A percentile compares a stretch with the other conserved stretches of the same genome.
Evolutionary conservation across 1,140 invertebrate species (phyloP).

Genomic region (Manduca sexta): DNA sequence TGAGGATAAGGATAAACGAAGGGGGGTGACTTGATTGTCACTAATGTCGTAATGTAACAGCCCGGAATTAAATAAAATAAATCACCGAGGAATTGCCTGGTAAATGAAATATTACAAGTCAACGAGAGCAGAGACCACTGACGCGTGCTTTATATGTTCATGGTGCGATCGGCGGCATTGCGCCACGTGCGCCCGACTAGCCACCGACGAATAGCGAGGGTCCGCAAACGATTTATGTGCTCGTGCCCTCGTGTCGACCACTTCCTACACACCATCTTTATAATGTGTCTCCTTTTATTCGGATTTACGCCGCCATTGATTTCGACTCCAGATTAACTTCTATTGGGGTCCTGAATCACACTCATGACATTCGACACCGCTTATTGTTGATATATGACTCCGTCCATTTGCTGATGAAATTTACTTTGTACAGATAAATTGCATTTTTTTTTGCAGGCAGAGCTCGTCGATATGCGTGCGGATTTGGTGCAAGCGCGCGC

Average conservation of each 20-base stretch:
- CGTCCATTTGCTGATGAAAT: slow-evolving; percentile 15
- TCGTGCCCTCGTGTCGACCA: slow-evolving; percentile 21
- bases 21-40: not conserved
- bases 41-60: slow-evolving; percentile 9
- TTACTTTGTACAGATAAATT: slow-evolving; percentile 13
- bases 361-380: slow-evolving; percentile 23
- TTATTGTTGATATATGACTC: slow-evolving; percentile 30
- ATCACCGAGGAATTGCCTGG: slow-evolving; percentile 17
- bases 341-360: slow-evolving; percentile 29
- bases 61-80: slow-evolving; percentile 30
- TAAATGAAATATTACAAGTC: slow-evolving; percentile 15
- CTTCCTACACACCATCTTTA: not conserved
- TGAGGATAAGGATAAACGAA: not conserved
- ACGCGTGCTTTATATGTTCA: slow-evolving; percentile 5
- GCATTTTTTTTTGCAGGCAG: slow-evolving; percentile 77
- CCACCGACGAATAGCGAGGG: too few relatives aligned
- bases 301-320: slow-evolving; percentile 51
- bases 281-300: slow-evolving; percentile 41
- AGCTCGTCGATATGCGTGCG: slow-evolving; percentile 81
- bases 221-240: slow-evolving; percentile 42
- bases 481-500: slow-evolving; percentile 80
- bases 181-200: too few relatives aligned
- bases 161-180: slow-evolving; percentile 7
- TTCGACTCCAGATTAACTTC: slow-evolving; percentile 38
- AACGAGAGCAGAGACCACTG: slow-evolving; percentile 21